Evolutionary conservation across 2,797 vertebrate species (phyloP).

Genomic region (Thunnus albacares): DNA sequence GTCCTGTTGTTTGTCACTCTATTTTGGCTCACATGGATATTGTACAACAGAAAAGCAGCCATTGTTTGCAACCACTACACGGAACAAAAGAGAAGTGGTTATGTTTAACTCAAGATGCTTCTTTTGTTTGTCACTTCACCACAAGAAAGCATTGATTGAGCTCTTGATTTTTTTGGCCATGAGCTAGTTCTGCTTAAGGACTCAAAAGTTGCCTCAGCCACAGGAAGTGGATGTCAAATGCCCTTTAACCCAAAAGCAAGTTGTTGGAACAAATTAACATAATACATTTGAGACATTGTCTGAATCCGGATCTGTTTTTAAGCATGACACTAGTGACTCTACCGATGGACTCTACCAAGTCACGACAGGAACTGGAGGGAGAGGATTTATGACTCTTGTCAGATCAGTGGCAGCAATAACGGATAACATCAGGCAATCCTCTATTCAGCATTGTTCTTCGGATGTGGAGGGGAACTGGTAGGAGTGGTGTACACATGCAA

Average conservation of each 20-base stretch:
- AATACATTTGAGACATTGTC: slow-evolving; percentile 9
- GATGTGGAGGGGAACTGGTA: slow-evolving; percentile 53
- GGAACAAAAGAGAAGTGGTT: slow-evolving; percentile 59
- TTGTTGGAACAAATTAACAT: slow-evolving; percentile 3
- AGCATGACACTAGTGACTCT: slow-evolving; percentile 17
- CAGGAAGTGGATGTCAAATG: slow-evolving; percentile 43
- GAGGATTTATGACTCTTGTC: slow-evolving; percentile 57
- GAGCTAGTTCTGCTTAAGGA: slow-evolving; percentile 4
- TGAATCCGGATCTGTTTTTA: slow-evolving; percentile 12
- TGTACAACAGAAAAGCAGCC: slow-evolving; percentile 37
- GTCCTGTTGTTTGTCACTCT: slow-evolving; percentile 25
- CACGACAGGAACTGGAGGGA: slow-evolving; percentile 60
- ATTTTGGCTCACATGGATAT: slow-evolving; percentile 22
- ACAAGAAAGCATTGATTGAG: slow-evolving; percentile 47
- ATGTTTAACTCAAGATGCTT: slow-evolving; percentile 52
- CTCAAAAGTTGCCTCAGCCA: slow-evolving; percentile 33
- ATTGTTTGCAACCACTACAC: slow-evolving; percentile 47
- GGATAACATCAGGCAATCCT: slow-evolving; percentile 78
- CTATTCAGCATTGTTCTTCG: slow-evolving; percentile 78
- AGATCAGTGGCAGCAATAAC: slow-evolving; percentile 65
- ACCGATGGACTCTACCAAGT: slow-evolving; percentile 22
- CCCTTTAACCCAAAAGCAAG: slow-evolving; percentile 22
- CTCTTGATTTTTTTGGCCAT: slow-evolving; percentile 32
- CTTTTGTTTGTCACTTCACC: slow-evolving; percentile 57
- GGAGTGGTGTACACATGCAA: slow-evolving; percentile 62